These are phyloP conservation scores for Ophion costatus DNA, from an alignment of 2,888 invertebrate species.

Conservation along the genomic window DNA sequence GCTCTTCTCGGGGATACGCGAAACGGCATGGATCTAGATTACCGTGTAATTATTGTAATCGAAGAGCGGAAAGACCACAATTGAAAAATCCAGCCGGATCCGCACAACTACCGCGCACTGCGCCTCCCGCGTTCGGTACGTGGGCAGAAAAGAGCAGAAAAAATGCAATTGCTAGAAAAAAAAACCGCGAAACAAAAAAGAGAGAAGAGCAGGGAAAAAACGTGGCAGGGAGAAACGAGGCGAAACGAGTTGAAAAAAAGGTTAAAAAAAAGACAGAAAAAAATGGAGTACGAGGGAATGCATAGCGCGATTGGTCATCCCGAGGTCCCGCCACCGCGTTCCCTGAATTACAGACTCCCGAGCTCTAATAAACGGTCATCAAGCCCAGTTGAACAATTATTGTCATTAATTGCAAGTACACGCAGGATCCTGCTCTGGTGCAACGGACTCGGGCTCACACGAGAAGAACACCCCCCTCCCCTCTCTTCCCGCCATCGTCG, in stretches of 20 bases:
- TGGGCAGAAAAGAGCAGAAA: neutral
- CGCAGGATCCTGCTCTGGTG: conserved; percentile 28
- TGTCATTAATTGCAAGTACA: conserved; percentile 72
- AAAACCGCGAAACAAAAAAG: conserved; percentile 10
- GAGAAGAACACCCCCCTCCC: neutral
- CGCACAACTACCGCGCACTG: conserved; percentile 35
- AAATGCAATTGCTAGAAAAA: conserved; percentile 4
- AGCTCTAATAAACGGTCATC: conserved; percentile 76
- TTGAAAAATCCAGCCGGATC: conserved; percentile 31
- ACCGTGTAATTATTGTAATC: conserved; percentile 59
- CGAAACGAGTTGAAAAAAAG: conserved; percentile 38
- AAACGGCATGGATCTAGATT: conserved; percentile 24
- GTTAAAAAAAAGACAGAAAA: neutral
- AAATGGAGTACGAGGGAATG: conserved; percentile 40
- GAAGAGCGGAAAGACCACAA: conserved; percentile 55
- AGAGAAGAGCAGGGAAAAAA: conserved; percentile 2
- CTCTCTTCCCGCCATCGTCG: too few species aligned
- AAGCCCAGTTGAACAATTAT: conserved; percentile 78
- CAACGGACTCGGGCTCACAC: conserved; percentile 16
- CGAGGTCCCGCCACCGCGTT: conserved; percentile 34
- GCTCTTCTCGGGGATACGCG: conserved; percentile 38
- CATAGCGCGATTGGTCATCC: conserved; percentile 41
- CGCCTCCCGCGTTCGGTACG: neutral
- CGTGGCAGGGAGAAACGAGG: conserved; percentile 11
- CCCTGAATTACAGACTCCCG: conserved; percentile 71